Base-by-base conservation (phyloP, 2,888 invertebrate species). In the Chaitophorus viminalis region DNA sequence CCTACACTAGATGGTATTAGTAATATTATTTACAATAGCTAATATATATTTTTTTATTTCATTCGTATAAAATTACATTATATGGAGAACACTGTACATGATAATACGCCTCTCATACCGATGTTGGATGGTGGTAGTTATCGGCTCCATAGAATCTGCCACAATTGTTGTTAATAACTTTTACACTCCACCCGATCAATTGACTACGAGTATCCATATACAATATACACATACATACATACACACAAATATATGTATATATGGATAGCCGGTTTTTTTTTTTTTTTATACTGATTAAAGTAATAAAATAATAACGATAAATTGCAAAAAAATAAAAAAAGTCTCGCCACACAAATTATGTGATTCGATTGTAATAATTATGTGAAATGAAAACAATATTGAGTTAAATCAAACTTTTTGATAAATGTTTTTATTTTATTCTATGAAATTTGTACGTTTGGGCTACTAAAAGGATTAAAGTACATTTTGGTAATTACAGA, bases 241-340 rank as follows among this genome's bases (percentile, higher is more conserved):
- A 39, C 6, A 39, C 6, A 39, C 6, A 39, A 5, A 39, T 39
- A 39, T 39, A 39, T 39, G 6, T 39, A 39, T 39, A 39, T 39
- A 39, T 39, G 6, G 3, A n/a, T n/a, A n/a, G n/a, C n/a, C n/a
- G n/a, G n/a, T n/a, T 46, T 46, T 81, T n/a, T 29, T 17, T 70
- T 70, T 31, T 29, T n/a, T 68, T 25, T 31, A 25, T 54, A 54
- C 54, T 72, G 52, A 82, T 52, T 72, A 82, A 11, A 46, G 72
- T 70, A 82, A 70, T 46, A 52, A 11, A 46, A 82, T 70, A 82
- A 70, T 46, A 52, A 70, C 52, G 52, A 46, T 82, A 82, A 81
- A 81, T 60, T 60, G 25, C 21, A 5, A 39, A 39, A 39, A 74
- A 74, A 25, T 3, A 39, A 14, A 11, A 46, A 5, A 39, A 3